Evolutionary conservation across 2,797 vertebrate species (phyloP), one percentile per base, ranked within the genome.

Genomic region (Chelmon rostratus): DNA sequence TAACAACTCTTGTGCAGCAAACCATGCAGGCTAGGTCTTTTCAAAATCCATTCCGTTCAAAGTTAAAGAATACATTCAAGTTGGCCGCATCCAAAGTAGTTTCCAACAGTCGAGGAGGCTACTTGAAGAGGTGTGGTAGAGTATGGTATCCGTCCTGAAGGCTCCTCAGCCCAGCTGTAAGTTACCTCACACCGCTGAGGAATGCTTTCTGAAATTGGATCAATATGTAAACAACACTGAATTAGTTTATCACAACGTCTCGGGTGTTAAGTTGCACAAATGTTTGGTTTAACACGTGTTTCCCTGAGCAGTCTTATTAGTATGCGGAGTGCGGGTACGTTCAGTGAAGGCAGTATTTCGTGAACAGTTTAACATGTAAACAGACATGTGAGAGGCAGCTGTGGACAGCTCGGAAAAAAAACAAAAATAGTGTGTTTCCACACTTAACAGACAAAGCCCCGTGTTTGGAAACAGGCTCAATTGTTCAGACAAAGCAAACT

Each of bases 11-110:
- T 66, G 5, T 12, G 42, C 42, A 65, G 83, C 73, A 89, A 85
- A 85, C 3, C 68, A 73, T 83, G 81, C 88, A 68, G 63, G 21
- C 91, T 81, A 93, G 25, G 85, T 92, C 65, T 92, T 93, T 57
- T 92, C 84, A 79, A 92, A 90, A 89, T 79, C 93, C 94, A 95
- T 95, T 79, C 83, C 87, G 89, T 88, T 74, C 28, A 72, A 75
- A 3, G 8, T 4, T 23, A 19, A 70, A 64, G 8, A 73, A 35
- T 13, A 16, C 46, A 18, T 40, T 68, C 21, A 76, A 83, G 57
- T 25, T 63, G 64, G 18, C 42, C 76, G 79, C 58, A 76, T 87
- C 67, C 72, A 76, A 70, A 54, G 57, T 57, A 64, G 56, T 78
- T 73, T 88, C 85, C 86, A 80, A 37, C 46, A 66, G 82, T 33